phyloP scores from a whole-genome alignment of 2,797 vertebrate species.

The Schizopygopsis malacanthus region DNA sequence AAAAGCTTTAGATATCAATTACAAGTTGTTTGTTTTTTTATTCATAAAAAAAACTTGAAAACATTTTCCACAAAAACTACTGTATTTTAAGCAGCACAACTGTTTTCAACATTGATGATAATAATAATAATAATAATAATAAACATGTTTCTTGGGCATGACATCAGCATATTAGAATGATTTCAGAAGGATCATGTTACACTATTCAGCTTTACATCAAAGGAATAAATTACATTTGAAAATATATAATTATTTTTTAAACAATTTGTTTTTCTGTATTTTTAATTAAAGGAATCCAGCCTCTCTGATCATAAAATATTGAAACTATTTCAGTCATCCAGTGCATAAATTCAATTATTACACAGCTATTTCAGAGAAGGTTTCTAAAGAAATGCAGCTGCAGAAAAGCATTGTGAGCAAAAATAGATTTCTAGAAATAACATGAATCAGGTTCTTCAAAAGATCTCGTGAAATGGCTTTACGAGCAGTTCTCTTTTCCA shows the following conservation, averaged over 20 bases:
- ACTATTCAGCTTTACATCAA: background rate
- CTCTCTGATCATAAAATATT: background rate
- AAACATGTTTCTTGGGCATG: background rate
- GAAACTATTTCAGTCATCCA: background rate
- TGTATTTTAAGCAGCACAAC: background rate
- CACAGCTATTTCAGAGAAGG: background rate
- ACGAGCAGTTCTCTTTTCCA: background rate
- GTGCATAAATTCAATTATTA: background rate
- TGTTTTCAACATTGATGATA: background rate
- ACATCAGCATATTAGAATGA: background rate
- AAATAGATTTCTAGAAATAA: background rate
- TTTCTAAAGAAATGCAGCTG: background rate
- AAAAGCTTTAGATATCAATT: background rate
- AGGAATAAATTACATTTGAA: background rate
- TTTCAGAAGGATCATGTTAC: background rate
- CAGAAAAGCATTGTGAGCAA: background rate
- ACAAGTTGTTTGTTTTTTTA: too few relatives aligned
- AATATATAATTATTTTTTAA: background rate
- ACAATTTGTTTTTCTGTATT: background rate
- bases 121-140: background rate
- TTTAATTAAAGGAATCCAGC: background rate
- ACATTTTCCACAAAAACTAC: background rate
- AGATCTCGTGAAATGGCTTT: background rate
- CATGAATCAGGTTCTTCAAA: background rate
- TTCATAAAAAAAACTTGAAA: background rate